Evolutionary conservation across 2,113 vertebrate species (phyloP), one percentile per base, ranked within the genome.

Genomic region (Nematolebias whitei): DNA sequence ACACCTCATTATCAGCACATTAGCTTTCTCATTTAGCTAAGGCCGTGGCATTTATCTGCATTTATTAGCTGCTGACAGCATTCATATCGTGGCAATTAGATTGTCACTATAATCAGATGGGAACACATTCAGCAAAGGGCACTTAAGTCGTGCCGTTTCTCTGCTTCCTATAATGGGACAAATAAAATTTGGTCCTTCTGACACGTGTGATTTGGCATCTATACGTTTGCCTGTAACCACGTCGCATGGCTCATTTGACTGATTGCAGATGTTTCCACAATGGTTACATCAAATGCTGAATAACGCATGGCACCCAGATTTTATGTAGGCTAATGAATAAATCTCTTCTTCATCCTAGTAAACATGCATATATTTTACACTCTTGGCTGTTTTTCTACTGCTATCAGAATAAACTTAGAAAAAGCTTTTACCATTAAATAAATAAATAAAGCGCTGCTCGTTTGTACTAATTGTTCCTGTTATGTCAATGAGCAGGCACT

Each of bases 1-100:
- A 32, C n/a, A 57, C 50, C 32, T 50, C 12, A 41, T 72, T 45
- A 78, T 45, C 23, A 68, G 39, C 45, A 48, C 48, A 56, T 70
- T 52, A 15, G 24, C 40, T 9, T 39, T 63, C 22, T 57, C 49
- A 59, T 66, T 62, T 69, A 24, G 19, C 66, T 41, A 5, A 16
- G 41, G 55, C 15, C 3, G 16, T 41, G 40, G 35, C 19, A 60
- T 24, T 0, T 49, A 50, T 65, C 20, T 45, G 39, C 40, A 55
- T 49, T 59, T 23, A 35, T 55, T 60, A 50, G 15, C 16, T 3
- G 12, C 18, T 3, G 32, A 59, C n/a, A 52, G n/a, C 11, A 12
- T 15, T 41, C 48, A 26, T 26, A 38, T 70, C 13, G 22, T 19
- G 2, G 11, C 11, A 7, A 24, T 12, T 35, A 61, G 29, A 56